These are phyloP conservation scores for Empidonax traillii DNA, from an alignment of 2,113 vertebrate species.

Conservation along the genomic window DNA sequence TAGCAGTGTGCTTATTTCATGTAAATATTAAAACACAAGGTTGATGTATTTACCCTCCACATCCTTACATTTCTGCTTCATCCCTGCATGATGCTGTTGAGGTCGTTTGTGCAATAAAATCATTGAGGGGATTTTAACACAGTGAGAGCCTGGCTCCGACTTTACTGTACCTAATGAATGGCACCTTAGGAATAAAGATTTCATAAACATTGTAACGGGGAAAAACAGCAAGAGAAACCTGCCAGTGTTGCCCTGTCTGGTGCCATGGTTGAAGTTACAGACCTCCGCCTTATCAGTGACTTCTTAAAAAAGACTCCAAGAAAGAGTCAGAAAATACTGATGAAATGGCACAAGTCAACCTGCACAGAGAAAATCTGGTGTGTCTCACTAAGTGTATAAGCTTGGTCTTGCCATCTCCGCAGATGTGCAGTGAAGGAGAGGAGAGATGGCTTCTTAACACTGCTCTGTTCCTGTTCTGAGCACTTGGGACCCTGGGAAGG, in stretches of 20 bases:
- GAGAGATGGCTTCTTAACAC: background rate
- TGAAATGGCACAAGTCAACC: background rate
- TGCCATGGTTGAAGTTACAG: background rate
- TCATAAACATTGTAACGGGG: background rate
- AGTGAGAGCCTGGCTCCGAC: background rate
- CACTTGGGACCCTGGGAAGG: background rate
- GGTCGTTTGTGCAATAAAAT: background rate
- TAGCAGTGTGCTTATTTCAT: background rate
- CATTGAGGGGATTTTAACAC: background rate
- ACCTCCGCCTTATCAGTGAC: background rate
- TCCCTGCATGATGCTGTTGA: background rate
- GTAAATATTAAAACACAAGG: background rate
- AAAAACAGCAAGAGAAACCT: background rate
- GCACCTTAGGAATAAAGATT: background rate
- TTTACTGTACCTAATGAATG: background rate
- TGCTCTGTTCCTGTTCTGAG: background rate
- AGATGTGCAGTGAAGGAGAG: background rate
- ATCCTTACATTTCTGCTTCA: background rate
- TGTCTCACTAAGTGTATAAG: background rate
- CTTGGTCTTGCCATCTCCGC: background rate
- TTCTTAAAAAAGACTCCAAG: background rate
- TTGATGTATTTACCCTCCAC: background rate
- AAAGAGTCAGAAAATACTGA: background rate
- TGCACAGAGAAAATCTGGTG: accelerated
- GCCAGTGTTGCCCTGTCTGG: background rate